Evolutionary conservation across 2,113 vertebrate genomes (phyloP), one percentile per base, ranked within the genome.

Genomic region (Pomatorhinus ruficollis): DNA sequence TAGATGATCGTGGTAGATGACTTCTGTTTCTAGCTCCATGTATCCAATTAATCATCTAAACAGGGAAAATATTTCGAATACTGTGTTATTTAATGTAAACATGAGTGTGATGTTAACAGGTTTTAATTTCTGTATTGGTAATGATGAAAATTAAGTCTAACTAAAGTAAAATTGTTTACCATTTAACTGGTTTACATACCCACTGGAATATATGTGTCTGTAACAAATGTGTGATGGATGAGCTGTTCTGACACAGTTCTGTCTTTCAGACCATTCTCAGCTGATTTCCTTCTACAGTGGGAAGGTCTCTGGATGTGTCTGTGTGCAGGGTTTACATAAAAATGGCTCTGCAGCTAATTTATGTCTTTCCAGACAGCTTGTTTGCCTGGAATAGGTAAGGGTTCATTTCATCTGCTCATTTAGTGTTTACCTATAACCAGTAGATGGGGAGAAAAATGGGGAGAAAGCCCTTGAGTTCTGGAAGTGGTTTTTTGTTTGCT

Each of bases 1-100:
- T 9, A 37, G 50, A 40, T 7, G 10, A 45, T 59, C 0, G 0
- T 42, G 31, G 44, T 22, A n/a, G 31, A 72, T 65, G 11, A 23
- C 40, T 87, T 80, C 82, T 87, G 19, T 56, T 83, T 76, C 37
- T 53, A 45, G 15, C 11, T 86, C 56, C 5, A 18, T 4, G 20
- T 49, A 71, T 54, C 24, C 15, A 75, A 49, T 45, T 71, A 70
- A 78, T 78, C 15, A 17, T 31, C 25, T 52, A 18, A 93, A 59
- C 3, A 12, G 10, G 14, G 17, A 66, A 91, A 78, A 70, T 78
- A 64, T 33, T 89, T 84, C 77, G 30, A 24, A 81, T 76, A 33
- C 57, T 60, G 7, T 66, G 23, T 53, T 23, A 24, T 54, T 83
- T 66, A 57, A 90, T 24, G 22, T 37, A 83, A 65, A n/a, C 7